Evolutionary conservation across 2,888 invertebrate species (phyloP).

Genomic region (Rhingia campestris): DNA sequence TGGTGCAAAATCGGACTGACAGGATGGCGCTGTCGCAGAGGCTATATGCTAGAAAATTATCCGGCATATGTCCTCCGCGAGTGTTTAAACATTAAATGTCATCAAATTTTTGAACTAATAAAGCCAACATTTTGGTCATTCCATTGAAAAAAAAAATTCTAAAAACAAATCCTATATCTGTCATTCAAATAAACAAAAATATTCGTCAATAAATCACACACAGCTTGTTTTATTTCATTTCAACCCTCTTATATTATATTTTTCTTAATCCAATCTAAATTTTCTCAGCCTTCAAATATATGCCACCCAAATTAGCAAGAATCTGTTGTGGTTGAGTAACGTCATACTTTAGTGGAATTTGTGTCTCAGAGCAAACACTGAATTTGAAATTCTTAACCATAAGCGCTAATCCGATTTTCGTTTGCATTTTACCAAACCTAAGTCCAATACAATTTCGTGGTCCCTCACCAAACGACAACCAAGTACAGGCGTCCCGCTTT

Average conservation of each 20-base stretch:
- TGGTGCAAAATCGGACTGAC: too few relatives aligned
- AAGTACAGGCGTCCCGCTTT: constrained; percentile 77
- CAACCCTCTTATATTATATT: too few relatives aligned
- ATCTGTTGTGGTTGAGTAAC: neutral
- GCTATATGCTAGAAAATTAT: too few relatives aligned
- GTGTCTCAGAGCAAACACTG: constrained; percentile 65
- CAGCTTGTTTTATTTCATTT: neutral
- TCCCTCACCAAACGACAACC: constrained; percentile 81
- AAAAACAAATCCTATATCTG: too few relatives aligned
- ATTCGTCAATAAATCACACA: too few relatives aligned
- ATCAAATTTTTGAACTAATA: too few relatives aligned
- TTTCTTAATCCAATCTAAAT: neutral
- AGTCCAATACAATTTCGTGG: constrained; percentile 79
- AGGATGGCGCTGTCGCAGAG: too few relatives aligned
- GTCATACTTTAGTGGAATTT: constrained; percentile 12
- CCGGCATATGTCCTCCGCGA: too few relatives aligned
- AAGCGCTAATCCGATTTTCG: constrained; percentile 77
- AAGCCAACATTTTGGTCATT: too few relatives aligned
- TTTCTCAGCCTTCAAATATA: neutral
- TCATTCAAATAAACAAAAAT: too few relatives aligned
- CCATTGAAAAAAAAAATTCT: too few relatives aligned
- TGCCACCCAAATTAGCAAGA: neutral
- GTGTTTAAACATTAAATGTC: too few relatives aligned
- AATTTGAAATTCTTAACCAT: constrained; percentile 76
- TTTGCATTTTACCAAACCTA: constrained; percentile 79